Conservation (phyloP, 2,888 invertebrate genomes). For the Chrysina gloriosa region DNA sequence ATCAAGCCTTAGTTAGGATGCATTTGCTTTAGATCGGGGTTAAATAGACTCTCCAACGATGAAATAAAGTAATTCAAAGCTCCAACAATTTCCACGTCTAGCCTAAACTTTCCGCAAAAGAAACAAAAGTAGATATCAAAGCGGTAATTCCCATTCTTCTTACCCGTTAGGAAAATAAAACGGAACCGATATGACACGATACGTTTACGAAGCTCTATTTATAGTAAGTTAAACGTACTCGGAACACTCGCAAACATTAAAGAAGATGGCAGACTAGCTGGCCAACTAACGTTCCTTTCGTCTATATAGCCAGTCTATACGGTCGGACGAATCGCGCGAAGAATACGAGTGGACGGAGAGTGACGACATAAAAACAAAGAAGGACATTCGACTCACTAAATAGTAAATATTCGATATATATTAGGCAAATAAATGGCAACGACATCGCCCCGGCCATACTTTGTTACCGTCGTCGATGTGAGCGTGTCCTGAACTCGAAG, state of each 20-base stretch:
- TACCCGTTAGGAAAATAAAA: conserved; percentile 13
- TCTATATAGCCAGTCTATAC: background rate
- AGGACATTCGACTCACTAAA: conserved; percentile 37
- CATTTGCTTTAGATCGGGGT: too few relatives aligned
- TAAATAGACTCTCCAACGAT: too few relatives aligned
- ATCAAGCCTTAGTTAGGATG: too few relatives aligned
- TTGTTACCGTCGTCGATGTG: conserved; percentile 47
- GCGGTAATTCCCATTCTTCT: conserved; percentile 5
- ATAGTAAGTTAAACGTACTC: conserved; percentile 34
- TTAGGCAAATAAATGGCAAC: conserved; percentile 43
- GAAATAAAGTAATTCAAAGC: background rate
- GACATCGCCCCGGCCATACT: conserved; percentile 34
- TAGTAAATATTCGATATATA: conserved; percentile 44
- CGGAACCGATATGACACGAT: conserved; percentile 16
- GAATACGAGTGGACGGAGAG: conserved; percentile 1
- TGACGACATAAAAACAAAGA: conserved; percentile 32
- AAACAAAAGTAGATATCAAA: background rate
- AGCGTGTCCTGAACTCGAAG: too few relatives aligned
- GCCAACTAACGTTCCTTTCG: background rate
- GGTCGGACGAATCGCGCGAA: conserved; percentile 16
- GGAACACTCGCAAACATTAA: conserved; percentile 27
- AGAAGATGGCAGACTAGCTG: conserved; percentile 33
- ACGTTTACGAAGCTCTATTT: conserved; percentile 28
- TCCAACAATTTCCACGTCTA: too few relatives aligned
- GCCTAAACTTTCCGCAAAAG: too few relatives aligned